These are phyloP conservation scores for Lampropteryx suffumata DNA, from an alignment of 2,888 invertebrate species.

Conservation along the genomic window DNA sequence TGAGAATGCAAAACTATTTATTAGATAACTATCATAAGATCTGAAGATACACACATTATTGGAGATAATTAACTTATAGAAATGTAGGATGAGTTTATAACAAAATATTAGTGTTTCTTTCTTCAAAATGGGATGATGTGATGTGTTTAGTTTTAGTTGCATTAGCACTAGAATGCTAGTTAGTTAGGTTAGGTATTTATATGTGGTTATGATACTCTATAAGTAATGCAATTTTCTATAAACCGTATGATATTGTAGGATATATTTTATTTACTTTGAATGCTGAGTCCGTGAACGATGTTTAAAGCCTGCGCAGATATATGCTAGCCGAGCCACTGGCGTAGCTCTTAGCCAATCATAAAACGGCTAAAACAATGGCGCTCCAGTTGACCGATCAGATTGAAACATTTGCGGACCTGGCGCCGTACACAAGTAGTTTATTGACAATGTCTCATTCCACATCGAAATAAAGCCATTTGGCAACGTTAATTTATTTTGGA, in stretches of 20 bases:
- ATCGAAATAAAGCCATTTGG: slow-evolving; percentile 7
- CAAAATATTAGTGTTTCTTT: too few relatives aligned
- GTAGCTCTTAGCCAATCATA: not conserved
- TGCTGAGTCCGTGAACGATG: slow-evolving; percentile 3
- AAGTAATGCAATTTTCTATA: slow-evolving; percentile 26
- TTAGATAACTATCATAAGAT: not conserved
- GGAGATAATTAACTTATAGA: too few relatives aligned
- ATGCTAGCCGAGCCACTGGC: not conserved
- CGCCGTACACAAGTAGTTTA: too few relatives aligned
- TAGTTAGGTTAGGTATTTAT: slow-evolving; percentile 17
- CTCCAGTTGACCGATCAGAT: not conserved
- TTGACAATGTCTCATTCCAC: not conserved
- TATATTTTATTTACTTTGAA: slow-evolving; percentile 10
- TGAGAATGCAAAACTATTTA: slow-evolving; percentile 17
- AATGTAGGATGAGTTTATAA: too few relatives aligned
- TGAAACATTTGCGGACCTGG: too few relatives aligned
- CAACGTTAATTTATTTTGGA: not conserved
- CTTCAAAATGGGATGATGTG: too few relatives aligned
- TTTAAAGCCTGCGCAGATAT: too few relatives aligned
- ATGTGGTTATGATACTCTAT: slow-evolving; percentile 20
- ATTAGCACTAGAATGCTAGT: slow-evolving; percentile 26
- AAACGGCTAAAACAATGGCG: slow-evolving; percentile 3
- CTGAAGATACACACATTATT: not conserved
- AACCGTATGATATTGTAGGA: slow-evolving; percentile 5
- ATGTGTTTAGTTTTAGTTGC: slow-evolving; percentile 11